These are phyloP conservation scores for Parnassius apollo DNA, from an alignment of 2,888 invertebrate species.

Conservation along the genomic window DNA sequence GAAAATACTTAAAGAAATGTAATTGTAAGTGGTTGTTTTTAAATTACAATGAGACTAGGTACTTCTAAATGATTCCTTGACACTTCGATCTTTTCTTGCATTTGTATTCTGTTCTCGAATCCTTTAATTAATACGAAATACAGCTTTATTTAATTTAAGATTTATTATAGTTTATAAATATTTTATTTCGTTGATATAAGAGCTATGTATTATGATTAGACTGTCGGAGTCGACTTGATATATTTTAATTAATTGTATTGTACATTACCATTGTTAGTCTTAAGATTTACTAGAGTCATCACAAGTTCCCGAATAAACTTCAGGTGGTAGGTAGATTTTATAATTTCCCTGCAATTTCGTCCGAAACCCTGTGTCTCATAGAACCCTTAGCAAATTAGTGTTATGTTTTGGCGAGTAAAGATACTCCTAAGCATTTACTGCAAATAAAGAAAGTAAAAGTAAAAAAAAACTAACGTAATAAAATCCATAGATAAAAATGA, in stretches of 20 bases:
- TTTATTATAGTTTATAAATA: constrained; percentile 11
- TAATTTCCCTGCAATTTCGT: constrained; percentile 36
- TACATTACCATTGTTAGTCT: constrained; percentile 44
- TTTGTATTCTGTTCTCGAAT: constrained; percentile 33
- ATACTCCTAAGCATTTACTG: constrained; percentile 24
- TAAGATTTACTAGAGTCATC: constrained; percentile 41
- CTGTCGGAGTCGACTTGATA: constrained; percentile 16
- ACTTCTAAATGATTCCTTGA: constrained; percentile 34
- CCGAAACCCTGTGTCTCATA: constrained; percentile 72
- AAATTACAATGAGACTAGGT: constrained; percentile 26
- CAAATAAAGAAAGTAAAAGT: not conserved
- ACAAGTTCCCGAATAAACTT: constrained; percentile 54
- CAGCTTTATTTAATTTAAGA: constrained; percentile 32
- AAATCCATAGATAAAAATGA: no score
- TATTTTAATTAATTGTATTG: constrained; percentile 28
- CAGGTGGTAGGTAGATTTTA: constrained; percentile 37
- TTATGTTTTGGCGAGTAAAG: constrained; percentile 55
- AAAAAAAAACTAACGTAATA: no score
- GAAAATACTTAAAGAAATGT: constrained; percentile 29
- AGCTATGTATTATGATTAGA: constrained; percentile 3
- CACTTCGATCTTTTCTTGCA: constrained; percentile 37
- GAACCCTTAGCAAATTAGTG: constrained; percentile 75
- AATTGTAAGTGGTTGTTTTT: constrained; percentile 44
- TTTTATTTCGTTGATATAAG: constrained; percentile 19
- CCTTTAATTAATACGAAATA: constrained; percentile 27